These are phyloP conservation scores for Ailurus styani DNA, from an alignment of 2,113 vertebrate species.

Conservation along the genomic window DNA sequence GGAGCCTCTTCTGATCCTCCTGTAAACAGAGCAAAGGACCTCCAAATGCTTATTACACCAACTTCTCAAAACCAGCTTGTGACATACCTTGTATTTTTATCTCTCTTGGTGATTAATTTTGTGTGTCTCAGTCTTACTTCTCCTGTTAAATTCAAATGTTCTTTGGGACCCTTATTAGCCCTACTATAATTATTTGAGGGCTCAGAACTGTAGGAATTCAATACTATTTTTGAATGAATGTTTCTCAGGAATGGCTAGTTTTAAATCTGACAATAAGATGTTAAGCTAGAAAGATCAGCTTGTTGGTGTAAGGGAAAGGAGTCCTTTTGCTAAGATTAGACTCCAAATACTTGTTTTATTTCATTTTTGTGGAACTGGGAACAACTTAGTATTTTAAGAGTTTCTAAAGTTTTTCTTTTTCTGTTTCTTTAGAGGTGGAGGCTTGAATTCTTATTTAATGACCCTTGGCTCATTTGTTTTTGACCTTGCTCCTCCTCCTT, in stretches of 20 bases:
- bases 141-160: not conserved
- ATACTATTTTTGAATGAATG: not conserved
- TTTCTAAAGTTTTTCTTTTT: not conserved
- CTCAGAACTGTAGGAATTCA: not conserved
- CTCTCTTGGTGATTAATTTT: not conserved
- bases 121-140: not conserved
- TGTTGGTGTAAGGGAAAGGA: not conserved
- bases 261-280: not conserved
- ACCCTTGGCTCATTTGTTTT: not conserved
- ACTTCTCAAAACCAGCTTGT: not conserved
- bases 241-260: not conserved
- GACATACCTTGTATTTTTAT: not conserved
- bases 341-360: not conserved
- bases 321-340: not conserved
- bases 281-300: not conserved
- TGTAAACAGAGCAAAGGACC: not conserved
- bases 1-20: not conserved
- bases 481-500: not conserved
- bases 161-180: not conserved
- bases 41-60: not conserved
- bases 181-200: not conserved
- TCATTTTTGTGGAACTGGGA: not conserved
- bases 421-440: not conserved
- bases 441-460: not conserved
- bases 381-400: not conserved